Base-by-base conservation (phyloP, 2,888 invertebrate genomes). In the Trimorus sp. region DNA sequence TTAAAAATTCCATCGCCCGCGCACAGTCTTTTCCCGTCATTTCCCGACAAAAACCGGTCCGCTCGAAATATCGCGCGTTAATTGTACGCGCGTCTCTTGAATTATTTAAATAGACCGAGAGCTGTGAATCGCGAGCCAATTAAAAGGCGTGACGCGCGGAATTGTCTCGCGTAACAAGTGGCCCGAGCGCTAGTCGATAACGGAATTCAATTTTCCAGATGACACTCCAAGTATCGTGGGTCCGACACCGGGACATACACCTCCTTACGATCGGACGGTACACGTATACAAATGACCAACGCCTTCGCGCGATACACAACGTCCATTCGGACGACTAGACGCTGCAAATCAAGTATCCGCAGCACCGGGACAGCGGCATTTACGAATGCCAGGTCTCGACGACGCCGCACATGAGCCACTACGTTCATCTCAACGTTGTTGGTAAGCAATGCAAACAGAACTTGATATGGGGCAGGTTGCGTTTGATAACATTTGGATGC, bases 381-480 rank as follows among this genome's bases (percentile, higher is more conserved):
- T 98, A 98, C 93, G 98, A 98, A 93, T 98, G 98, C 92, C 98
- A 98, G 94, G 96, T 98, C 90, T 97, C 97, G 86, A 97, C 98
- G 82, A 97, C 97, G 77, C 98, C 98, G 26, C 98, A 97, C 90
- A 96, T 97, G 94, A 97, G 97, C 89, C 97, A 97, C 92, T 97
- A 96, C 91, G 96, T 98, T 90, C 96, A 97, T 92, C 94, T 98
- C 86, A 96, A 95, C 89, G 97, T 98, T 87, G 96, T 98, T 87
- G 97, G 98, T 98, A 92, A 96, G 97, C 26, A 26, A 26, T 26
- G 26, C 26, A 26, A 26, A 26, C 26, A 1, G 26, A 1, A 26
- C 26, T 26, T 26, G 26, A 26, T 26, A 4, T 4, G 26, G 26
- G 26, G 26, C 4, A 26, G n/a, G n/a, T 40, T 40, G 4, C 11